Evolutionary conservation across 2,113 vertebrate genomes (phyloP).

Genomic region (Proteles cristata): DNA sequence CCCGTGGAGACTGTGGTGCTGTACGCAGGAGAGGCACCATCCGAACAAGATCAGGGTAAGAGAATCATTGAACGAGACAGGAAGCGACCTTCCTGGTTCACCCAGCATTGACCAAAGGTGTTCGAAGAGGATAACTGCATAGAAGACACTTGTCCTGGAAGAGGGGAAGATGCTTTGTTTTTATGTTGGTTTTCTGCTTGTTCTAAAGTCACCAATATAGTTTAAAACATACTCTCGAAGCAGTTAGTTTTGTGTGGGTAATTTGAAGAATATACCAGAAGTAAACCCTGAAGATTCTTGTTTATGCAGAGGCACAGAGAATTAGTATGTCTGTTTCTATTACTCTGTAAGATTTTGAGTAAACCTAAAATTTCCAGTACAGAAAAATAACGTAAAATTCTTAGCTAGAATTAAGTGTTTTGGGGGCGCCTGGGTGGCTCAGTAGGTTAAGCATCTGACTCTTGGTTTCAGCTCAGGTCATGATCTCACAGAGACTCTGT

Average conservation of each 20-base stretch:
- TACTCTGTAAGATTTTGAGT: conserved; percentile 9
- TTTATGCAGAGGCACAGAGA: neutral
- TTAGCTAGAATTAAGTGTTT: neutral
- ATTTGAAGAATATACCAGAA: neutral
- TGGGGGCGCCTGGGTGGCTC: neutral
- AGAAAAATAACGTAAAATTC: conserved; percentile 25
- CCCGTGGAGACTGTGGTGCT: conserved; percentile 90
- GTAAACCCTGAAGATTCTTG: conserved; percentile 29
- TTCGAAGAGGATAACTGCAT: neutral
- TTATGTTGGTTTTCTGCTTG: conserved; percentile 8
- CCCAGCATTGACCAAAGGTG: conserved; percentile 75
- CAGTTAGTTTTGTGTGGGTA: neutral
- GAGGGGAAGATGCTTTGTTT: neutral
- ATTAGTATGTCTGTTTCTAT: conserved; percentile 23
- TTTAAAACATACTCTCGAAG: neutral
- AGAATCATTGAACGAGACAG: conserved; percentile 92
- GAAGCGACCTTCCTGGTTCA: conserved; percentile 95
- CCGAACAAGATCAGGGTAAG: conserved; percentile 89
- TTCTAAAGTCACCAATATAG: neutral
- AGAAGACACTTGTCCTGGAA: neutral
- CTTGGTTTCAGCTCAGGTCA: too few relatives aligned
- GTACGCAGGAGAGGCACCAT: conserved; percentile 91
- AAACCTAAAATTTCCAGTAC: conserved; percentile 18
- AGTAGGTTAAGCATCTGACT: too few relatives aligned
- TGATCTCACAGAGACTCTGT: too few relatives aligned